Evolutionary conservation across 64 coral and sea anemone species (phyloP).

Genomic region (Montipora capricornis): DNA sequence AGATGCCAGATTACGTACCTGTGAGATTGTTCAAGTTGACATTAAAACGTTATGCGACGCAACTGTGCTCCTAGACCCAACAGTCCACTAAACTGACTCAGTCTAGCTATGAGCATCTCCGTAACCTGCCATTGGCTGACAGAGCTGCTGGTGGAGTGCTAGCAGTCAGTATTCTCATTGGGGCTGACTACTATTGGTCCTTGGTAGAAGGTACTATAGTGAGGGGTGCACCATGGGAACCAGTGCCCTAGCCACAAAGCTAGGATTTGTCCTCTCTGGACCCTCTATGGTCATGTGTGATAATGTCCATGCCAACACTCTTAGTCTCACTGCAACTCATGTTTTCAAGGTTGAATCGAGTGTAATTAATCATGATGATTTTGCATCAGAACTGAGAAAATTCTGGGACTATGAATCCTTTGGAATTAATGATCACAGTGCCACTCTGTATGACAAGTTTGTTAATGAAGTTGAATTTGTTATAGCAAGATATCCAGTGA

Average conservation of each 20-base stretch:
- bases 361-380: neutral
- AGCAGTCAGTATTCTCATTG: slow-evolving; percentile 42
- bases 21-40: slow-evolving; percentile 53
- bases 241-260: slow-evolving; percentile 43
- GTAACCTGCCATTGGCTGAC: slow-evolving; percentile 6
- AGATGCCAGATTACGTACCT: slow-evolving; percentile 34
- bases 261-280: slow-evolving; percentile 54
- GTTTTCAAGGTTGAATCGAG: slow-evolving; percentile 37
- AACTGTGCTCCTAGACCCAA: neutral
- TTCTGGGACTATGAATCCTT: slow-evolving; percentile 65
- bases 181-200: slow-evolving; percentile 53
- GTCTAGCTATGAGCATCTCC: slow-evolving; percentile 27
- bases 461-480: slow-evolving; percentile 48
- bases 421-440: slow-evolving; percentile 9
- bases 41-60: slow-evolving; percentile 32
- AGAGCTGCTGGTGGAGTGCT: slow-evolving; percentile 1
- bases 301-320: neutral
- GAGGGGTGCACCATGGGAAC: slow-evolving; percentile 35
- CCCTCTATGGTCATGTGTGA: neutral
- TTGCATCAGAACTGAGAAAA: slow-evolving; percentile 9
- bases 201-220: slow-evolving; percentile 41
- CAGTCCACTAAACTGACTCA: slow-evolving; percentile 18
- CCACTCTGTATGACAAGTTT: slow-evolving; percentile 45
- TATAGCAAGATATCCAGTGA: slow-evolving; percentile 43
- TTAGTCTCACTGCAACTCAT: slow-evolving; percentile 62